Conservation (phyloP, 2,113 vertebrate species). For the Pelvicachromis taeniatus region DNA sequence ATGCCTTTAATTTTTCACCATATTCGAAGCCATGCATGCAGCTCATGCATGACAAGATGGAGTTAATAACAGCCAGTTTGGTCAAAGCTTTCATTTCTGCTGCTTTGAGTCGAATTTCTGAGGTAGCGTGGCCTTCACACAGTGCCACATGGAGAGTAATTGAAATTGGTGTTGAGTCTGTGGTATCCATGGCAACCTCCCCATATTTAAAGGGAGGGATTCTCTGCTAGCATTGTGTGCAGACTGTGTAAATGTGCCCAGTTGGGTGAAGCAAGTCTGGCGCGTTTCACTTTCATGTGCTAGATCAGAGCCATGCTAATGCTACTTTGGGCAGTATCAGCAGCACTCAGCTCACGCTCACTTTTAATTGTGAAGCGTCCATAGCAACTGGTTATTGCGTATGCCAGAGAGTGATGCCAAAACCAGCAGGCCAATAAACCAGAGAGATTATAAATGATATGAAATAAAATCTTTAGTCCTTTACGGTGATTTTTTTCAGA, state of each 20-base stretch:
- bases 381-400: slow-evolving; percentile 27
- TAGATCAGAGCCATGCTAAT: slow-evolving; percentile 66
- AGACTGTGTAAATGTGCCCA: slow-evolving; percentile 43
- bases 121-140: slow-evolving; percentile 53
- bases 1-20: not conserved
- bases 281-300: slow-evolving; percentile 49
- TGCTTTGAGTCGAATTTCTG: slow-evolving; percentile 46
- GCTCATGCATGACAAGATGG: slow-evolving; percentile 1
- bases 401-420: slow-evolving; percentile 1
- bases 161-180: slow-evolving; percentile 41
- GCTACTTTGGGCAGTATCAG: slow-evolving; percentile 38
- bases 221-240: slow-evolving; percentile 42
- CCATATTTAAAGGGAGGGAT: slow-evolving; percentile 35
- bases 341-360: slow-evolving; percentile 10
- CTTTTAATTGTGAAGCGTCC: slow-evolving; percentile 18
- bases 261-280: slow-evolving; percentile 42
- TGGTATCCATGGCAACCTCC: slow-evolving; percentile 61
- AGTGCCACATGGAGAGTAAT: slow-evolving; percentile 31
- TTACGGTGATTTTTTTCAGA: slow-evolving; percentile 1
- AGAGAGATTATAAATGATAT: not conserved
- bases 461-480: not conserved
- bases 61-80: slow-evolving; percentile 17
- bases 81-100: slow-evolving; percentile 33
- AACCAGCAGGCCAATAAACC: slow-evolving; percentile 15
- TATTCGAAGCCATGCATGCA: not conserved